Evolutionary conservation across 2,888 invertebrate genomes (phyloP).

Genomic region (Nipponacmea schrenckii): DNA sequence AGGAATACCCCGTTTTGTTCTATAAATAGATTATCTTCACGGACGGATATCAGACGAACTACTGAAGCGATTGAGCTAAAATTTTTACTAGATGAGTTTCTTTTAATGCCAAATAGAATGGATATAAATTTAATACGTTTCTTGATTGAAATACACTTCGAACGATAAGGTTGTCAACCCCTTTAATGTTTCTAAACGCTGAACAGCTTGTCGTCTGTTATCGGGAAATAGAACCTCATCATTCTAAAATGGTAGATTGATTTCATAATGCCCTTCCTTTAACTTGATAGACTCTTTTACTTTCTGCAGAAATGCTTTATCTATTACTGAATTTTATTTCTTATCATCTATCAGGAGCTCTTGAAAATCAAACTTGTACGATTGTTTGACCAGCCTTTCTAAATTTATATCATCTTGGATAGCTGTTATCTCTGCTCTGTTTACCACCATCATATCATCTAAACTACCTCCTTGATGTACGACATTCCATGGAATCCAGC

Average conservation of each 20-base stretch:
- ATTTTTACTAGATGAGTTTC: too few relatives aligned
- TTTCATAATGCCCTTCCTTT: constrained; percentile 18
- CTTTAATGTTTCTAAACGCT: constrained; percentile 8
- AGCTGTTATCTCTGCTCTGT: too few relatives aligned
- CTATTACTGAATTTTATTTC: constrained; percentile 17
- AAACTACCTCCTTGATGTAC: neutral
- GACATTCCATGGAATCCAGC: constrained; percentile 5
- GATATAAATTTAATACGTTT: too few relatives aligned
- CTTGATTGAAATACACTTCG: too few relatives aligned
- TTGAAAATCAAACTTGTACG: neutral
- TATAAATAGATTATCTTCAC: too few relatives aligned
- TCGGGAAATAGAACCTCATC: constrained; percentile 15
- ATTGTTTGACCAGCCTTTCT: neutral
- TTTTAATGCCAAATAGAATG: too few relatives aligned
- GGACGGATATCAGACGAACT: too few relatives aligned
- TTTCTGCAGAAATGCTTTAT: constrained; percentile 19
- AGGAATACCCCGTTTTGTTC: too few relatives aligned
- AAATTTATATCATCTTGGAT: neutral
- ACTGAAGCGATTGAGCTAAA: too few relatives aligned
- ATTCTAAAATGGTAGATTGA: constrained; percentile 15
- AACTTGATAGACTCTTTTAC: constrained; percentile 15
- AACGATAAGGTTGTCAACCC: too few relatives aligned
- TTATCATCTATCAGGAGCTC: neutral
- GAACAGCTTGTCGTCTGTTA: constrained; percentile 14
- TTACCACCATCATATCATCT: too few relatives aligned